Conservation (phyloP, 1,140 invertebrate genomes). For the Lineus longissimus region DNA sequence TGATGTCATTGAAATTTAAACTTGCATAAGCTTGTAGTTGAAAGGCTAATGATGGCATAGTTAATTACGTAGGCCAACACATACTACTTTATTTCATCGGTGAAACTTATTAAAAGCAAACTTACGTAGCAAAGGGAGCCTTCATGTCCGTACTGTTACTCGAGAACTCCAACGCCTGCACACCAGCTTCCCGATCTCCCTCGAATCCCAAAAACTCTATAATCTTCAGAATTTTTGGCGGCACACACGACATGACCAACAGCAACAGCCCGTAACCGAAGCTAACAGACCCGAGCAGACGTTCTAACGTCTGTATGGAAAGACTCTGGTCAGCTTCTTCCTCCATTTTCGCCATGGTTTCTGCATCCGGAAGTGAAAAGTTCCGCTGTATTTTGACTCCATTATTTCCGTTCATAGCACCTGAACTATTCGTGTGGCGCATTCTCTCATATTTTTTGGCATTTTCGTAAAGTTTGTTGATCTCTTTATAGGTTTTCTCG, state of each 20-base stretch:
- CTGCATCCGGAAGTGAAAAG: background rate
- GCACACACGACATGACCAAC: slow-evolving; percentile 67
- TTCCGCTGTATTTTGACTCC: background rate
- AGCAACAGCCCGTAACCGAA: slow-evolving; percentile 74
- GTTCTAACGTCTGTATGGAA: slow-evolving; percentile 55
- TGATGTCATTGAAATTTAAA: no score
- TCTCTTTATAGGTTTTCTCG: slow-evolving; percentile 64
- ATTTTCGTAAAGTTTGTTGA: slow-evolving; percentile 58
- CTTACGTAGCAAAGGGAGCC: slow-evolving; percentile 67
- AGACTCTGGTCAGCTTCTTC: slow-evolving; percentile 2
- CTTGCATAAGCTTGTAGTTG: no score
- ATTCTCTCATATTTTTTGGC: background rate
- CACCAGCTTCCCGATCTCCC: slow-evolving; percentile 62
- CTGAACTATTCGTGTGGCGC: background rate
- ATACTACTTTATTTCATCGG: no score
- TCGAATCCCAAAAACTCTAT: slow-evolving; percentile 71
- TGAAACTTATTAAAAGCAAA: no score
- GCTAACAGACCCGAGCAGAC: slow-evolving; percentile 67
- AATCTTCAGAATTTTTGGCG: slow-evolving; percentile 64
- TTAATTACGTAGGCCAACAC: no score
- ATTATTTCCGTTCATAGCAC: background rate
- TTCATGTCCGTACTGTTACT: slow-evolving; percentile 67
- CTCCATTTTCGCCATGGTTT: background rate
- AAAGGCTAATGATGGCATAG: no score
- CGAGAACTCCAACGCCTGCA: slow-evolving; percentile 64